Evolutionary conservation across 53 echinoderm and acorn worm genomes (phyloP).

Genomic region (Stichopus horrens): DNA sequence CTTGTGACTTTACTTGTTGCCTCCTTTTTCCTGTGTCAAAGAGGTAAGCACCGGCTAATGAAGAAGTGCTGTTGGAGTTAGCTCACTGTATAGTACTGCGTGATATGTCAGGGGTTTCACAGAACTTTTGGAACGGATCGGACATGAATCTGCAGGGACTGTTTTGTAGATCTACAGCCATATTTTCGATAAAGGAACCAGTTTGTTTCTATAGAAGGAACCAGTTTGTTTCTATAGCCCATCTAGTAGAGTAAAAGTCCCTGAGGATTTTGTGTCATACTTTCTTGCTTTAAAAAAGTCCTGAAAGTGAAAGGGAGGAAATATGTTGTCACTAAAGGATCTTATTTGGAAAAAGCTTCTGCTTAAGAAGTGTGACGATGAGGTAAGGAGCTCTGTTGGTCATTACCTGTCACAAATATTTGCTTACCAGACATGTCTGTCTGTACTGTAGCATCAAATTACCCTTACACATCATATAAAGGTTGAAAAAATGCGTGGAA

Average conservation of each 20-base stretch:
- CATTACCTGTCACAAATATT: too few species aligned
- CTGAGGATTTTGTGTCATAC: background rate
- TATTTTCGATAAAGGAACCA: background rate
- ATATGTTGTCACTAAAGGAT: conserved; percentile 39
- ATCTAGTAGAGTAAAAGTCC: background rate
- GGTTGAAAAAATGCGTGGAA: too few species aligned
- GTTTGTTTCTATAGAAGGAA: background rate
- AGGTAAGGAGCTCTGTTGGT: conserved; percentile 14
- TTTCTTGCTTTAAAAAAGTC: background rate
- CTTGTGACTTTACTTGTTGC: conserved; percentile 34
- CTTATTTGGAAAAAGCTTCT: conserved; percentile 47
- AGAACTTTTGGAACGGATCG: background rate
- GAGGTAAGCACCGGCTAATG: background rate
- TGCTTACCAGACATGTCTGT: too few species aligned
- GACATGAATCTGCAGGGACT: background rate
- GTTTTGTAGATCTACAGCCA: background rate
- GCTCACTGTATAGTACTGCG: background rate
- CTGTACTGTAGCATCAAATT: too few species aligned
- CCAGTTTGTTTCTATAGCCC: background rate
- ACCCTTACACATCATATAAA: too few species aligned
- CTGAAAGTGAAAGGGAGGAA: background rate
- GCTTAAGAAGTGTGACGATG: conserved; percentile 29
- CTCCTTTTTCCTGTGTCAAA: background rate
- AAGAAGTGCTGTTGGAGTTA: background rate
- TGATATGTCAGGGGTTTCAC: background rate